Conservation (phyloP, 2,113 vertebrate species). For the Lipotes vexillifer region DNA sequence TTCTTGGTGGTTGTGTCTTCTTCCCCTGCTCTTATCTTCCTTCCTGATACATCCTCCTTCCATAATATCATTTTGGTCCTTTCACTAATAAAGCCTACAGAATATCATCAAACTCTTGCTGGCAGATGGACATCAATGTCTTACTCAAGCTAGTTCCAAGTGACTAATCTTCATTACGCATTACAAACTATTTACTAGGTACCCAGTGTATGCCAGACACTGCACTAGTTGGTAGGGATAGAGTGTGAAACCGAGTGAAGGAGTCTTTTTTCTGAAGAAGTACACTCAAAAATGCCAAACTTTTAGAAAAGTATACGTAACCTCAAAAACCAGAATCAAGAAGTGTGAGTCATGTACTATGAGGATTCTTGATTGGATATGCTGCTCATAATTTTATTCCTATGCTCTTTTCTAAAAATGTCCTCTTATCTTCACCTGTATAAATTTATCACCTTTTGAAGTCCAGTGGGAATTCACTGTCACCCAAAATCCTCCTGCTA, state of each 20-base stretch:
- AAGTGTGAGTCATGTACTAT: not conserved
- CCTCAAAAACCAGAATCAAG: not conserved
- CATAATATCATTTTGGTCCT: not conserved
- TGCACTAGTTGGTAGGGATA: not conserved
- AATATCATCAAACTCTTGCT: not conserved
- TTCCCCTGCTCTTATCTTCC: not conserved
- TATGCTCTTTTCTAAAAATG: not conserved
- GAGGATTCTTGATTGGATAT: not conserved
- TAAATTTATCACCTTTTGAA: not conserved
- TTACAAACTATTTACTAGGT: not conserved
- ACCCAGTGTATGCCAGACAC: not conserved
- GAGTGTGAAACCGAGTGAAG: not conserved
- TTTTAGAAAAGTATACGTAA: not conserved
- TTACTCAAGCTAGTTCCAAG: not conserved
- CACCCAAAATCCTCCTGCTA: not conserved
- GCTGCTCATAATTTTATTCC: not conserved
- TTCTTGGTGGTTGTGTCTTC: not conserved
- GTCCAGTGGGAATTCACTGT: not conserved
- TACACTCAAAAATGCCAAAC: not conserved
- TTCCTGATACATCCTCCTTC: not conserved
- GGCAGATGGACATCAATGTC: not conserved
- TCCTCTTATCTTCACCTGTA: not conserved
- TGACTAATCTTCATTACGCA: not conserved
- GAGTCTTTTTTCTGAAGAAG: not conserved
- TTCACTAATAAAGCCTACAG: not conserved